Conservation (phyloP, 2,888 invertebrate species). For the Eledone cirrhosa region DNA sequence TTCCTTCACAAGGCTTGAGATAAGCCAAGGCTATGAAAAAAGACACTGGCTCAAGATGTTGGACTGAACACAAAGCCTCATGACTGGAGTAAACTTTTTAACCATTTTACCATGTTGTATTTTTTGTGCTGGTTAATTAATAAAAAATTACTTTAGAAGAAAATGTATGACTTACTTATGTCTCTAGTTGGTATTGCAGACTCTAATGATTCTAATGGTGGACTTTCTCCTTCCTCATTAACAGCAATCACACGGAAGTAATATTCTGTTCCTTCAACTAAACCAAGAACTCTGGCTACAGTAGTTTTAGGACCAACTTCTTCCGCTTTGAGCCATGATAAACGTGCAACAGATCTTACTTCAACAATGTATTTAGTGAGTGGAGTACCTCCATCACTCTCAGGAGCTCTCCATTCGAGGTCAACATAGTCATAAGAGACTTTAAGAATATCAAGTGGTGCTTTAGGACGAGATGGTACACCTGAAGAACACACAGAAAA, state of each 20-base stretch:
- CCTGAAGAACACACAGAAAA: slow-evolving; percentile 35
- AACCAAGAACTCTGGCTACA: slow-evolving; percentile 69
- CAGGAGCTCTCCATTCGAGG: slow-evolving; percentile 54
- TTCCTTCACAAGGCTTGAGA: no score
- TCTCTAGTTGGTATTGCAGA: slow-evolving; percentile 24
- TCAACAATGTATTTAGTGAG: slow-evolving; percentile 53
- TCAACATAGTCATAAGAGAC: slow-evolving; percentile 46
- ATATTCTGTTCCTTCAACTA: slow-evolving; percentile 66
- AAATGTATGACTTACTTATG: slow-evolving; percentile 24
- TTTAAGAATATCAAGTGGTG: slow-evolving; percentile 34
- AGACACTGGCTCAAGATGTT: no score
- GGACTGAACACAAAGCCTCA: no score
- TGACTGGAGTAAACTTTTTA: no score
- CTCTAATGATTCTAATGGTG: slow-evolving; percentile 76
- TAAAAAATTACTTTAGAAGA: background rate
- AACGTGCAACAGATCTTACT: slow-evolving; percentile 72
- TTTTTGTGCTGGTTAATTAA: no score
- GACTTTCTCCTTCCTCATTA: slow-evolving; percentile 62
- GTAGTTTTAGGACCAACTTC: slow-evolving; percentile 43
- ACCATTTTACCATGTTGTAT: no score
- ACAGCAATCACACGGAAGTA: slow-evolving; percentile 64
- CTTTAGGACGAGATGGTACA: slow-evolving; percentile 45
- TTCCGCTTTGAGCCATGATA: slow-evolving; percentile 33
- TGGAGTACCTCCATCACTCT: slow-evolving; percentile 54
- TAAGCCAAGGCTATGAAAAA: no score